Base-by-base conservation (phyloP, 1,140 invertebrate species). In the Glossosoma conforme region DNA sequence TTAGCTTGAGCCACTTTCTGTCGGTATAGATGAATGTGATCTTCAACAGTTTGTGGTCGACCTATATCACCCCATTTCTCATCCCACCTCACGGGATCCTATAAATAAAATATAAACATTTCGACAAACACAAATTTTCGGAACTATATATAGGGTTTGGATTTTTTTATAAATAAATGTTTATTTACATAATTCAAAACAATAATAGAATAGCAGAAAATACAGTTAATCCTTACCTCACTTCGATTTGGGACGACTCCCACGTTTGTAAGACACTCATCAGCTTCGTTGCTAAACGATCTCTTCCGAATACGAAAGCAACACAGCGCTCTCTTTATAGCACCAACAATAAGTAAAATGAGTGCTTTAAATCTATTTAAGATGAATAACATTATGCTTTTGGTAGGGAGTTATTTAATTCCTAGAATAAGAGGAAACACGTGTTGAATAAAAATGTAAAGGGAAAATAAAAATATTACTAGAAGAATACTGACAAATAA, bases 11-110 rank as follows among this genome's bases (percentile, higher is more conserved):
- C 41, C 13, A 59, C 51, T 47, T 56, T 55, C 19, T 59, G 53
- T 25, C 57, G 46, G 32, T 59, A 59, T 35, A 56, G 35, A 36
- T 59, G 57, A 20, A 59, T 59, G 32, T 59, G 57, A 49, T 59
- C 57, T 56, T 52, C 48, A 11, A 59, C 54, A 15, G 57, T 59
- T 46, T 59, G 57, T n/a, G 57, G 57, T 42, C 47, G 44, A 18
- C 33, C 50, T 19, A 36, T 43, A 22, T 59, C 46, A 8, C 33
- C 46, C 57, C 57, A 59, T 30, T 55, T 52, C 17, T 47, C 47
- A 37, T 56, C 50, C 57, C 57, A 59, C 3, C 19, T 47, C n/a
- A 49, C 43, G 2, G 24, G 9, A 6, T n/a, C 15, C 43, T 44
- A 17, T 9, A 28, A 25, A 32, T 24, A 18, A n/a, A 33, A 32